Conservation (phyloP, 1,140 invertebrate genomes). For the Zophobas atratus region DNA sequence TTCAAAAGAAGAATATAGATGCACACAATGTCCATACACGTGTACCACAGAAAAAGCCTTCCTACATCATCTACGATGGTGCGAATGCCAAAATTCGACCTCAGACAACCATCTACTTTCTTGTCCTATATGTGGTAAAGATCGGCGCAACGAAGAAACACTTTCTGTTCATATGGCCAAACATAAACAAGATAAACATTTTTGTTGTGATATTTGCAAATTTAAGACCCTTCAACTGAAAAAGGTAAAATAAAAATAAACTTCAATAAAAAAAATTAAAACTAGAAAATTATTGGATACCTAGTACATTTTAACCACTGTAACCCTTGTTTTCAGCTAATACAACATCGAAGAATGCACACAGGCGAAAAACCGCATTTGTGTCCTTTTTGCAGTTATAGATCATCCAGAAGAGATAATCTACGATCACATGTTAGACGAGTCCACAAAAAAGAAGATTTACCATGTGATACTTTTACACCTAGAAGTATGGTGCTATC, state of each 20-base stretch:
- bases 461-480: conserved; percentile 72
- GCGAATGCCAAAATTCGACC: conserved; percentile 45
- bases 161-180: conserved; percentile 72
- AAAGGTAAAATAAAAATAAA: conserved; percentile 66
- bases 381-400: conserved; percentile 71
- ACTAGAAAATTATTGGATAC: too few relatives aligned
- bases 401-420: conserved; percentile 64
- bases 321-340: conserved; percentile 60
- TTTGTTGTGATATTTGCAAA: conserved; percentile 74
- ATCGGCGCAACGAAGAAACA: conserved; percentile 71
- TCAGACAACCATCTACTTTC: conserved; percentile 69
- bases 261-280: neutral
- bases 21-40: conserved; percentile 72
- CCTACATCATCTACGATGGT: conserved; percentile 70
- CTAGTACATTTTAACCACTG: neutral
- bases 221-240: conserved; percentile 74
- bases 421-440: conserved; percentile 69
- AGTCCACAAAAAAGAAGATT: conserved; percentile 73
- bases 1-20: conserved; percentile 73
- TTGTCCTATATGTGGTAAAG: conserved; percentile 74
- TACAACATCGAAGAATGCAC: conserved; percentile 72
- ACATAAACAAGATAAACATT: conserved; percentile 72
- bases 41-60: conserved; percentile 75
- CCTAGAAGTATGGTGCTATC: conserved; percentile 67
- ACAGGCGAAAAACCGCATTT: conserved; percentile 72